These are phyloP conservation scores for Penelope pileata DNA, from an alignment of 2,113 vertebrate genomes.

Conservation along the genomic window DNA sequence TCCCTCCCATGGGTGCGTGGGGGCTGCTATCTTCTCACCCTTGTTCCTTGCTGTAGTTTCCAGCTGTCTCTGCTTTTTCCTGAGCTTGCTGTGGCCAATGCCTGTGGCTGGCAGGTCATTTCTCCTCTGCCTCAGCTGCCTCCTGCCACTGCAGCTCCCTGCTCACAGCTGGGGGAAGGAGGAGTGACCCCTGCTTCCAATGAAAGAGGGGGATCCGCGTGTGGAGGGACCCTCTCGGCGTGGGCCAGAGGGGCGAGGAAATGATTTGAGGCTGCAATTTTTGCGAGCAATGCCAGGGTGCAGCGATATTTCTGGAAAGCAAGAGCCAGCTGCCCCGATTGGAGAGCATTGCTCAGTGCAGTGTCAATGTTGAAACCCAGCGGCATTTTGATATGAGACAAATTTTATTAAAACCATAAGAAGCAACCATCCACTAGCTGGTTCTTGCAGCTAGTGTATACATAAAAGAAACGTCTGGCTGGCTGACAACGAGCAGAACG, in stretches of 20 bases:
- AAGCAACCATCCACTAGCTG: constrained; percentile 27
- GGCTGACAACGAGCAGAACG: constrained; percentile 54
- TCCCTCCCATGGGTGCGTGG: background rate
- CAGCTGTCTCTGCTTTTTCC: background rate
- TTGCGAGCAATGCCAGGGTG: constrained; percentile 3
- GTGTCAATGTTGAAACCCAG: constrained; percentile 7
- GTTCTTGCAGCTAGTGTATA: background rate
- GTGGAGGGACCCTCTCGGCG: background rate
- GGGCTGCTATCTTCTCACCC: background rate
- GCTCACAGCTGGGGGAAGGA: background rate
- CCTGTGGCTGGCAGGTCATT: background rate
- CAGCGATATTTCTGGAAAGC: constrained; percentile 44
- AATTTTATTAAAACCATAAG: constrained; percentile 63
- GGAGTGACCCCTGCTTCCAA: background rate
- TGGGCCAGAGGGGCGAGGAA: background rate
- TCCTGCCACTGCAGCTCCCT: background rate
- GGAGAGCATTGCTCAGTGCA: background rate
- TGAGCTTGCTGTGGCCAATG: background rate
- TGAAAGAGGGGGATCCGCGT: fast-evolving
- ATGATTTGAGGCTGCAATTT: background rate
- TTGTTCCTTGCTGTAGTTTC: background rate
- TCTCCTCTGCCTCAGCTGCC: background rate
- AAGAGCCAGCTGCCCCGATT: background rate
- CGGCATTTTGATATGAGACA: background rate
- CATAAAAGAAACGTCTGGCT: constrained; percentile 48